Percentiles rank a stretch among this genome's conserved stretches.
Conservation (phyloP, 2,888 invertebrate species). For the Synanthedon formicaeformis region DNA sequence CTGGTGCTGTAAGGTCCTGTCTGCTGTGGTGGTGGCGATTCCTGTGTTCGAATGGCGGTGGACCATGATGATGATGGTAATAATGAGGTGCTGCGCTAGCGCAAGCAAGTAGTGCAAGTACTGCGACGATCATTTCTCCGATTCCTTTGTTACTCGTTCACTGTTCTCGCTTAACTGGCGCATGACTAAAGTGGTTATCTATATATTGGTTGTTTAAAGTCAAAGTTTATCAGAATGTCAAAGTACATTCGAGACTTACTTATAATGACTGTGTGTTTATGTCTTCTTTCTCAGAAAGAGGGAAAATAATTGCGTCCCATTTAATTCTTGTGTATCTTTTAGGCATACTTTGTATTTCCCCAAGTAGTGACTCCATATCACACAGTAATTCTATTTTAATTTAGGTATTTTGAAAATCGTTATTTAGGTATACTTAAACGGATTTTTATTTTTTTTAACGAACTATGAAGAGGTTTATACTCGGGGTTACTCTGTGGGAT, state of each 20-base stretch:
- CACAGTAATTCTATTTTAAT: too few relatives aligned
- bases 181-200: neutral
- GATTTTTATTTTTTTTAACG: too few relatives aligned
- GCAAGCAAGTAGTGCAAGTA: conserved; percentile 16
- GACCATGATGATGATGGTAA: neutral
- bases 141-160: neutral
- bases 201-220: neutral
- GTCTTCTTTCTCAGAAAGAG: neutral
- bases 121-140: conserved; percentile 25
- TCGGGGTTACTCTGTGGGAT: too few relatives aligned
- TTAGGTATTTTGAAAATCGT: too few relatives aligned
- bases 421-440: too few relatives aligned
- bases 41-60: neutral
- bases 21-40: neutral
- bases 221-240: neutral
- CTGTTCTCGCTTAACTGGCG: neutral
- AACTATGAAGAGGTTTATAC: too few relatives aligned
- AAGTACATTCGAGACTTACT: neutral
- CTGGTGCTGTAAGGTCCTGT: neutral
- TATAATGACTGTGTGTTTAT: neutral
- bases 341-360: too few relatives aligned
- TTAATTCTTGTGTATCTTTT: neutral
- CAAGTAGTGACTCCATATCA: too few relatives aligned
- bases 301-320: neutral
- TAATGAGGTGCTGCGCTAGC: neutral